Percentiles rank a stretch among this genome's conserved stretches.
These are phyloP conservation scores for Drepana arcuata DNA, from an alignment of 1,140 invertebrate genomes.

Conservation along the genomic window DNA sequence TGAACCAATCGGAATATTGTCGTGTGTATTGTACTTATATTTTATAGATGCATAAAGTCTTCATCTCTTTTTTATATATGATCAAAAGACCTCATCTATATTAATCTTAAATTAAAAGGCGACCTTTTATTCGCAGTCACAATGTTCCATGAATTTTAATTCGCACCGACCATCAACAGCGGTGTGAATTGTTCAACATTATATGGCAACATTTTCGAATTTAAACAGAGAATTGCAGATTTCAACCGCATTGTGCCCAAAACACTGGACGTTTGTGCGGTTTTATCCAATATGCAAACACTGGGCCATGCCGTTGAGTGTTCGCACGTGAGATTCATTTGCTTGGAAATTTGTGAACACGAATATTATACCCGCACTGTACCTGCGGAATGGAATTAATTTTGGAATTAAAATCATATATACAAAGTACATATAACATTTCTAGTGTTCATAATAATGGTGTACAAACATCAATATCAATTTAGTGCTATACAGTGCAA, in stretches of 20 bases:
- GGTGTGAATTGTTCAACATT: neutral
- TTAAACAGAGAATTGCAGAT: neutral
- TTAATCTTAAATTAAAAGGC: neutral
- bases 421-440: too few relatives aligned
- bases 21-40: too few relatives aligned
- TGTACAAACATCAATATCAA: too few relatives aligned
- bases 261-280: slow-evolving; percentile 26
- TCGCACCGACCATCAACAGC: neutral
- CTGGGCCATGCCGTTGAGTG: slow-evolving; percentile 24
- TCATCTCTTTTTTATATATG: neutral
- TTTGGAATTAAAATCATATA: too few relatives aligned
- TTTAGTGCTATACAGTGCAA: too few relatives aligned
- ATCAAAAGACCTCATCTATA: neutral
- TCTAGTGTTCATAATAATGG: too few relatives aligned
- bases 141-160: neutral
- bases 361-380: neutral
- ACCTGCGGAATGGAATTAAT: slow-evolving; percentile 1
- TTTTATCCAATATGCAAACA: slow-evolving; percentile 52
- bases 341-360: slow-evolving; percentile 32
- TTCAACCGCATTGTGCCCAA: slow-evolving; percentile 34
- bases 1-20: too few relatives aligned
- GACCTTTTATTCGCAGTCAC: neutral
- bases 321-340: slow-evolving; percentile 35
- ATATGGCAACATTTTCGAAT: neutral
- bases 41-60: too few relatives aligned